A percentile compares a stretch with the other conserved stretches of the same genome.
Evolutionary conservation across 2,888 invertebrate genomes (phyloP).

Genomic region (Limnephilus auricula): DNA sequence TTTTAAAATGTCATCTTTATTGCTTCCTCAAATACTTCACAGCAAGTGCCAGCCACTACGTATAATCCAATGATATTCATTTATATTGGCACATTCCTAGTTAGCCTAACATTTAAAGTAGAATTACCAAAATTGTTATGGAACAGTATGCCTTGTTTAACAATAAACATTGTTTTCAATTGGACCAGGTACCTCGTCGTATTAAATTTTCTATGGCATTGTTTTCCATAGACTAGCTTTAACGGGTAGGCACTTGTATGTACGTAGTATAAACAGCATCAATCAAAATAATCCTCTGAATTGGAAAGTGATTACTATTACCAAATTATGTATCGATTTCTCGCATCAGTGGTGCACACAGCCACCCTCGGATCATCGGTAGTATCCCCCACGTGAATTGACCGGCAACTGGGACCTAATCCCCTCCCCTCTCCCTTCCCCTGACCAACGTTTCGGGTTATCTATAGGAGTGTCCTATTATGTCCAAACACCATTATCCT

Average conservation of each 20-base stretch:
- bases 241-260: background rate
- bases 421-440: background rate
- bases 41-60: background rate
- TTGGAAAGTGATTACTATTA: background rate
- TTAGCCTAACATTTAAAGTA: background rate
- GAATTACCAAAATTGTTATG: too few species aligned
- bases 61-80: background rate
- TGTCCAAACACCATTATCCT: background rate
- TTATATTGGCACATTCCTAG: background rate
- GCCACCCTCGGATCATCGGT: background rate
- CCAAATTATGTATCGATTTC: constrained; percentile 35
- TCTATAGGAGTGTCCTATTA: background rate
- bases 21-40: too few species aligned
- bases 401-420: background rate
- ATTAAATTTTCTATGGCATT: background rate
- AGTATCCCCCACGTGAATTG: constrained; percentile 8
- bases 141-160: background rate
- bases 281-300: background rate
- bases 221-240: background rate
- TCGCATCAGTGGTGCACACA: constrained; percentile 32
- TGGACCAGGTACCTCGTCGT: background rate
- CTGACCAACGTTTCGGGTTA: background rate
- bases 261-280: background rate
- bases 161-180: background rate
- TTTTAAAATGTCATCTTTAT: too few species aligned